Evolutionary conservation across 2,888 invertebrate species (phyloP).

Genomic region (Drosophila acutilabella): DNA sequence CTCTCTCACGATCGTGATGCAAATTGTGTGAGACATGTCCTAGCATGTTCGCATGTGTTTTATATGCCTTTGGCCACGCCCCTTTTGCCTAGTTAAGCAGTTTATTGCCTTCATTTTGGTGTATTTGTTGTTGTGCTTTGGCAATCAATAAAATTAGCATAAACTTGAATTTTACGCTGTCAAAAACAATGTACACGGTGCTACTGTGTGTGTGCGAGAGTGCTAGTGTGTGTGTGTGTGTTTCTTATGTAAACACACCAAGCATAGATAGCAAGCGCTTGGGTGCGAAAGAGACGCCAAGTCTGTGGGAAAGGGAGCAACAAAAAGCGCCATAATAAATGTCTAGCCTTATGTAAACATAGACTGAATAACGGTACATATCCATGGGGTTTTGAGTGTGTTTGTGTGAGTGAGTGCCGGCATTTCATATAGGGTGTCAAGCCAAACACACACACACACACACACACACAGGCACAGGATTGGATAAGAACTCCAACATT

Average conservation of each 20-base stretch:
- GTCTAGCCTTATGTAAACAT: conserved; percentile 71
- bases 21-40: conserved; percentile 5
- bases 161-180: conserved; percentile 65
- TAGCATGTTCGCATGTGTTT: conserved; percentile 2
- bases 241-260: conserved; percentile 52
- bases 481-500: conserved; percentile 52
- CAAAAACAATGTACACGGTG: conserved; percentile 57
- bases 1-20: conserved; percentile 1
- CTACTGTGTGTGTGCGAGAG: conserved; percentile 7
- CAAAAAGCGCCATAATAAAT: conserved; percentile 63
- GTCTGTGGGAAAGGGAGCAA: conserved; percentile 18
- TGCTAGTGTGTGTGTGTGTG: conserved; percentile 2
- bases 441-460: conserved; percentile 33
- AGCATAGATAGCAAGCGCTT: conserved; percentile 10
- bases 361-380: conserved; percentile 38
- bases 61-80: conserved; percentile 32
- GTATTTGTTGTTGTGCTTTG: conserved; percentile 5
- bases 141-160: conserved; percentile 77
- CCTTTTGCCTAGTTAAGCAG: conserved; percentile 17
- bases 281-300: background rate
- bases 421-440: conserved; percentile 33
- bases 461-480: conserved; percentile 30
- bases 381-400: background rate
- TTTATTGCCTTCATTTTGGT: conserved; percentile 8
- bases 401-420: conserved; percentile 12